These are phyloP conservation scores for Delia radicum DNA, from an alignment of 1,140 invertebrate genomes.

Conservation along the genomic window DNA sequence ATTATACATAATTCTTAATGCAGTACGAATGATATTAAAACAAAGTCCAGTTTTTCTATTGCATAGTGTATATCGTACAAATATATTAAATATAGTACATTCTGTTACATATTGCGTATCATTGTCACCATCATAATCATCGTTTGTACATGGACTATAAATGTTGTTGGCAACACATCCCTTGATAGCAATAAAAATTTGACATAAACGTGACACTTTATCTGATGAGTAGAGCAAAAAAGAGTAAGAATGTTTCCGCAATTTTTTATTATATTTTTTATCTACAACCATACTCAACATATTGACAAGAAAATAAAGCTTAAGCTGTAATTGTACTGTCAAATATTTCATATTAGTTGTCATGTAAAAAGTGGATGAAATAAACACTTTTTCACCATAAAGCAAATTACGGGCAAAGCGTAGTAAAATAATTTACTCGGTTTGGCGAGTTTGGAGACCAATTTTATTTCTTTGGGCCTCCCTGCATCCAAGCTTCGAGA, in stretches of 20 bases:
- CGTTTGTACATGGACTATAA: neutral
- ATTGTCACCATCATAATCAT: neutral
- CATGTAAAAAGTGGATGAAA: neutral
- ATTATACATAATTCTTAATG: too few relatives aligned
- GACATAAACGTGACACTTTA: conserved; percentile 23
- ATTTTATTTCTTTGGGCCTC: too few relatives aligned
- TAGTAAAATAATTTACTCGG: too few relatives aligned
- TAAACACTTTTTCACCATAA: too few relatives aligned
- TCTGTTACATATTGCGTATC: neutral
- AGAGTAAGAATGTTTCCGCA: neutral
- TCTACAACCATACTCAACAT: neutral
- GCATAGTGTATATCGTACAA: too few relatives aligned
- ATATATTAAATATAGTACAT: too few relatives aligned
- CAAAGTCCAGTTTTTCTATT: too few relatives aligned
- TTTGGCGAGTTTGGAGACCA: too few relatives aligned
- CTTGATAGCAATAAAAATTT: conserved; percentile 21
- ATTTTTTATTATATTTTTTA: neutral
- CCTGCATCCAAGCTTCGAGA: too few relatives aligned
- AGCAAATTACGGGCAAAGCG: neutral
- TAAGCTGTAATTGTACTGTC: neutral
- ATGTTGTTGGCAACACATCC: conserved; percentile 10
- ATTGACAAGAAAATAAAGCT: neutral
- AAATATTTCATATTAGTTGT: too few relatives aligned
- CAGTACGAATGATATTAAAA: too few relatives aligned
- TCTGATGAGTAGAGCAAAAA: neutral